Conservation (phyloP, 2,113 vertebrate genomes). For the Myiozetetes cayanensis region DNA sequence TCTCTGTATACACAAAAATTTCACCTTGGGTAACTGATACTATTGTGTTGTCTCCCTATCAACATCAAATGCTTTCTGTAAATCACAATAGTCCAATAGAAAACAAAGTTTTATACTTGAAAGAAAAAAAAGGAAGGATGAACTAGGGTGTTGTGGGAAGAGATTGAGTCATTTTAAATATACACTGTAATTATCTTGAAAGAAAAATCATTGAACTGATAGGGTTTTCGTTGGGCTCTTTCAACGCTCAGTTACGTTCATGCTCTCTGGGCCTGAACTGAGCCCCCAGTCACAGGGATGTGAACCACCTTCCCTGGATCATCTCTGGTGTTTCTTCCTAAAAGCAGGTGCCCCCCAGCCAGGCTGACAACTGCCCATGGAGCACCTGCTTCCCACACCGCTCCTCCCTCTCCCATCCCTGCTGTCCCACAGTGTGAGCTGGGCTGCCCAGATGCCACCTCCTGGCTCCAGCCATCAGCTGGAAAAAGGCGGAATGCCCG, state of each 20-base stretch:
- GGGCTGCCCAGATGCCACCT: not conserved
- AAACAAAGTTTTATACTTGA: not conserved
- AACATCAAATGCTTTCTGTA: slow-evolving; percentile 11
- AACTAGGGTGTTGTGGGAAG: not conserved
- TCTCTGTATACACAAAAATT: slow-evolving; percentile 33
- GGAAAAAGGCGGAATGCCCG: not conserved
- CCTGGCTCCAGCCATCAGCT: not conserved
- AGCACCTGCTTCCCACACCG: not conserved
- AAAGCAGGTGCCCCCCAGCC: not conserved
- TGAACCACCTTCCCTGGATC: not conserved
- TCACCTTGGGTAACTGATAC: slow-evolving; percentile 36
- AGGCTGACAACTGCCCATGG: fast-evolving
- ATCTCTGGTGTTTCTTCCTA: not conserved
- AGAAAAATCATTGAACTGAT: not conserved
- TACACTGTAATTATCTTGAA: not conserved
- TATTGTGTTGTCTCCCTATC: not conserved
- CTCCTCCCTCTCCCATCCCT: fast-evolving
- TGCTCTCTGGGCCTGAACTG: not conserved
- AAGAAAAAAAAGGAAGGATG: not conserved
- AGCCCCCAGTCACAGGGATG: not conserved
- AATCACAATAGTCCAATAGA: not conserved
- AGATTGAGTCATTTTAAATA: not conserved
- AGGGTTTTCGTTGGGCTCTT: not conserved
- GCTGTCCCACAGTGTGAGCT: fast-evolving
- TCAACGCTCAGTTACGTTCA: not conserved